These are phyloP conservation scores for Conus betulinus DNA, from an alignment of 1,140 invertebrate genomes.

Conservation along the genomic window DNA sequence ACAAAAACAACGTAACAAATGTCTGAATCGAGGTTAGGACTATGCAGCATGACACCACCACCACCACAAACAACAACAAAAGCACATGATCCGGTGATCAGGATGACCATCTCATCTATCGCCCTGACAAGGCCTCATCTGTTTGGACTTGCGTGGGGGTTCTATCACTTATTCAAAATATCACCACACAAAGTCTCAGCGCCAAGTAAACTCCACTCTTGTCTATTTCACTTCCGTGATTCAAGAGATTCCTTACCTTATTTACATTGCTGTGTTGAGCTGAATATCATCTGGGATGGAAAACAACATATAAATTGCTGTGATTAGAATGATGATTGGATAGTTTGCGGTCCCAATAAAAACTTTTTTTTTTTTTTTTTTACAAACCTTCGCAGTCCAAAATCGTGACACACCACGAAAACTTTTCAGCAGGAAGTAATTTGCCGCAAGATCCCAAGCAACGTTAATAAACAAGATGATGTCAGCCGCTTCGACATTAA, in stretches of 20 bases:
- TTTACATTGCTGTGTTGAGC: neutral
- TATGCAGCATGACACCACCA: too few species aligned
- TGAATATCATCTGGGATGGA: neutral
- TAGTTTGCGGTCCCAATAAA: neutral
- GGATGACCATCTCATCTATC: too few species aligned
- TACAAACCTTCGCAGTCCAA: neutral
- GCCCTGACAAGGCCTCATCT: too few species aligned
- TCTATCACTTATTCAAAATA: too few species aligned
- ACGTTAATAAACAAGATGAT: neutral
- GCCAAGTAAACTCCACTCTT: too few species aligned
- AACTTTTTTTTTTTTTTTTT: neutral
- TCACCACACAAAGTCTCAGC: too few species aligned
- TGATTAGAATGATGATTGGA: neutral
- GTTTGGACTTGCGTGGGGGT: too few species aligned
- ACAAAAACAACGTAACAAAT: too few species aligned
- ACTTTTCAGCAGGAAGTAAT: slow-evolving; percentile 25
- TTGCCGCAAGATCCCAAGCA: neutral
- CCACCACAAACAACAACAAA: too few species aligned
- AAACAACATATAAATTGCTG: neutral
- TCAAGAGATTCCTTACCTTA: neutral
- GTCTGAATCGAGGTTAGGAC: too few species aligned
- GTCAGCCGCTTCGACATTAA: neutral
- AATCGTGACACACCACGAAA: neutral
- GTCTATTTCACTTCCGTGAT: neutral
- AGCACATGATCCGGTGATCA: too few species aligned